Base-by-base conservation (phyloP, 64 coral and sea anemone species). In the Montipora foliosa region DNA sequence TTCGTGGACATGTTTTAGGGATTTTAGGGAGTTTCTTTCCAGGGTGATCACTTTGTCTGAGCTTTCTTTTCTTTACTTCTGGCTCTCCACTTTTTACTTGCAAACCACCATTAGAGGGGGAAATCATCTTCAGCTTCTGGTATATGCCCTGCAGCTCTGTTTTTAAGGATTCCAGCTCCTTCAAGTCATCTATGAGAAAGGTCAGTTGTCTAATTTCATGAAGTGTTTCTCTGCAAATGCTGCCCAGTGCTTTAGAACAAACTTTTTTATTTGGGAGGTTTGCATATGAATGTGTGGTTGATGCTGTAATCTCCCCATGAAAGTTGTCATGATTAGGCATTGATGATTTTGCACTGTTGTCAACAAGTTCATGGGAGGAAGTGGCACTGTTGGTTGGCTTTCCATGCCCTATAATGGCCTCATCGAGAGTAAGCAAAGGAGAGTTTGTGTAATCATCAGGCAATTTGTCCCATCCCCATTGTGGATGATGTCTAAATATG, bases 141-240 rank as follows among this genome's bases (percentile, higher is more conserved):
- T 68, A 62, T 73, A 72, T 74, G 49, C 37, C 72, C 44, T 55
- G 51, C 15, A 87, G 66, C 19, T 74, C 72, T 47, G 44, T 14
- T 46, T 88, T 93, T 53, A 93, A 76, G 72, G 88, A 76, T 61
- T 70, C 50, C 24, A 93, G 37, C 6, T 76, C 92, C 15, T 24
- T 19, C 45, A 24, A 12, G 68, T 93, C 44, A 74, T 94, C 61
- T 47, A 93, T 53, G 15, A 87, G 67, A 44, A 70, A 88, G 68
- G 92, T 93, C 13, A 93, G 50, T 58, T 77, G 7, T 37, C 4
- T 88, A 37, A 88, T 64, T 46, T 77, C 67, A 87, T 79, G 81
- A 47, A 94, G 84, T 62, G 74, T 89, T 44, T 89, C 78, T 77
- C 93, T 83, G 78, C 79, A 94, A 62, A 17, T 77, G 12, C n/a